Evolutionary conservation across 2,797 vertebrate genomes (phyloP).

Genomic region (Botia almorhae): DNA sequence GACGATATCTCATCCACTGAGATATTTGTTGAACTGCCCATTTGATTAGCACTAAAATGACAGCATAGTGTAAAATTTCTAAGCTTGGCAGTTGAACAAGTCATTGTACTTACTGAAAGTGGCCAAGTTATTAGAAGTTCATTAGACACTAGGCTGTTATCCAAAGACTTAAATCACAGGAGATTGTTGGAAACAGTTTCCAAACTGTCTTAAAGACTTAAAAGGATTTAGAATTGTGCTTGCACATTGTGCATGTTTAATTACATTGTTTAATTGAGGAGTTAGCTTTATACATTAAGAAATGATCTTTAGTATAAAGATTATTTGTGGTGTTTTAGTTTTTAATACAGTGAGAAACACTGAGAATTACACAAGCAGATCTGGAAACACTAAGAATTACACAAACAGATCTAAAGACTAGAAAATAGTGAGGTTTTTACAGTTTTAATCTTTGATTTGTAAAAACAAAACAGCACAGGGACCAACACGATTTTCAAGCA

Average conservation of each 20-base stretch:
- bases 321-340: background rate
- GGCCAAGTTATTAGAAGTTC: conserved; percentile 49
- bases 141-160: conserved; percentile 45
- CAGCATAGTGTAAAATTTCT: conserved; percentile 17
- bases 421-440: background rate
- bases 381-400: background rate
- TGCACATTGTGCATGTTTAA: background rate
- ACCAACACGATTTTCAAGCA: conserved; percentile 46
- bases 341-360: background rate
- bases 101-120: conserved; percentile 36
- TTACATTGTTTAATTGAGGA: background rate
- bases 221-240: background rate
- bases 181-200: conserved; percentile 5
- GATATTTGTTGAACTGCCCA: conserved; percentile 32
- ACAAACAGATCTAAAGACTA: background rate
- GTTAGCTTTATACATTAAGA: background rate
- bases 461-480: conserved; percentile 1
- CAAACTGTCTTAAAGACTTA: conserved; percentile 12
- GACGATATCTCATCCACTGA: conserved; percentile 36
- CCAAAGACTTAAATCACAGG: conserved; percentile 42
- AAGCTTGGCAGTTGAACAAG: background rate
- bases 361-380: background rate
- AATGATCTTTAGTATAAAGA: background rate
- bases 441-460: background rate
- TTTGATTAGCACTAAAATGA: conserved; percentile 14